A percentile compares a stretch with the other conserved stretches of the same genome.
Evolutionary conservation across 1,140 invertebrate species (phyloP).

Genomic region (Leptinotarsa defecta): DNA sequence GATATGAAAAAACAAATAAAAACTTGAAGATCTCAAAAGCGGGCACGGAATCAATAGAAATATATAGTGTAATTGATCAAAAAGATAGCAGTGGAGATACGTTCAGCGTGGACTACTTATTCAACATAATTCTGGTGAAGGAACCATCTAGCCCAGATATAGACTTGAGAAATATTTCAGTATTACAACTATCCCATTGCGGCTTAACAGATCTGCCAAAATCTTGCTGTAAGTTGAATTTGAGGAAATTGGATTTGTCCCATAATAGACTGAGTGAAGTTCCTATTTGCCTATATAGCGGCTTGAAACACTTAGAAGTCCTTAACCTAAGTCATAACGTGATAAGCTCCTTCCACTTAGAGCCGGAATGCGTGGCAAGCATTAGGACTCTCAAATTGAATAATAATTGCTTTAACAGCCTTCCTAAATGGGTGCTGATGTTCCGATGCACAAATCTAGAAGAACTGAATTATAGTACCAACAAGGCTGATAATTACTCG

Average conservation of each 20-base stretch:
- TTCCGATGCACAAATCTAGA: constrained; percentile 23
- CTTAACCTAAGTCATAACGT: constrained; percentile 28
- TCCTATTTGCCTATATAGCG: constrained; percentile 25
- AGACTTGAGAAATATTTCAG: constrained; percentile 19
- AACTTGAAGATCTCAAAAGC: background rate
- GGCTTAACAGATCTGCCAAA: constrained; percentile 20
- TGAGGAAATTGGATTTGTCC: constrained; percentile 23
- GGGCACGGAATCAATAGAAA: constrained; percentile 1
- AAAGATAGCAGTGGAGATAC: background rate
- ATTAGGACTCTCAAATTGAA: constrained; percentile 23
- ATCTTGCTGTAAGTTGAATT: constrained; percentile 15
- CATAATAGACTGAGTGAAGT: constrained; percentile 26
- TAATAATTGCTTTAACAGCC: constrained; percentile 19
- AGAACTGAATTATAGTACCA: constrained; percentile 26
- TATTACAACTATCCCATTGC: constrained; percentile 21
- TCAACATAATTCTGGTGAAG: background rate
- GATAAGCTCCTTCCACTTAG: constrained; percentile 25
- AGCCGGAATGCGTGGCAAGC: constrained; percentile 16
- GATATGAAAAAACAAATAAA: background rate
- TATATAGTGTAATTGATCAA: background rate
- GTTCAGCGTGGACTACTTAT: background rate
- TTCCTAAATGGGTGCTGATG: constrained; percentile 26
- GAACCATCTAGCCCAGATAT: background rate
- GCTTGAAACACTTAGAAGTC: constrained; percentile 20
- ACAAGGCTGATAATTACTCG: background rate